Percentiles rank a stretch among this genome's conserved stretches.
These are phyloP conservation scores for Micronisus gabar DNA, from an alignment of 2,113 vertebrate genomes.

Conservation along the genomic window DNA sequence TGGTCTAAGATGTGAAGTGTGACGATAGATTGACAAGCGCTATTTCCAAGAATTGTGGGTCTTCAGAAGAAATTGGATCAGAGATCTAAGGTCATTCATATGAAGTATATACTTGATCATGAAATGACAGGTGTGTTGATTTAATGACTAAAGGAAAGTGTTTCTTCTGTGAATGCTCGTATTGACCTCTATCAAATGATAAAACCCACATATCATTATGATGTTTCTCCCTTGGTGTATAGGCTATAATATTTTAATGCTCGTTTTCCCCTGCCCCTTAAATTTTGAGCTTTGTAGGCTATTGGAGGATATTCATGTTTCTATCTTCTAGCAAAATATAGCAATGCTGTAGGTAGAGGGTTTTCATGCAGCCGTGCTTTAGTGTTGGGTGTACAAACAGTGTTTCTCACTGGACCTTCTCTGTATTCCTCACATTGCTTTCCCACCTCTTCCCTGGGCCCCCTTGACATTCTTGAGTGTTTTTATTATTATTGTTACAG, in stretches of 20 bases:
- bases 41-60: not conserved
- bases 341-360: not conserved
- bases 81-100: not conserved
- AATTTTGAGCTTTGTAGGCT: not conserved
- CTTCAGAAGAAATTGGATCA: not conserved
- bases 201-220: not conserved
- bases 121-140: not conserved
- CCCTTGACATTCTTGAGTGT: not conserved
- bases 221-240: not conserved
- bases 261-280: not conserved
- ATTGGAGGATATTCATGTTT: not conserved
- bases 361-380: not conserved
- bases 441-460: not conserved
- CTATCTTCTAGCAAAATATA: not conserved
- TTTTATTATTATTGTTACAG: not conserved
- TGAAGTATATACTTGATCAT: not conserved
- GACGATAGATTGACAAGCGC: not conserved
- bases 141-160: not conserved
- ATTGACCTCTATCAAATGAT: not conserved
- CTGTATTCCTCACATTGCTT: not conserved
- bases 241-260: not conserved
- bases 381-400: not conserved
- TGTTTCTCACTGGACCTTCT: not conserved
- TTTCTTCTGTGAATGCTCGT: not conserved
- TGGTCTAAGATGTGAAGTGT: not conserved